These are phyloP conservation scores for Dioctria linearis DNA, from an alignment of 2,888 invertebrate species.

Conservation along the genomic window DNA sequence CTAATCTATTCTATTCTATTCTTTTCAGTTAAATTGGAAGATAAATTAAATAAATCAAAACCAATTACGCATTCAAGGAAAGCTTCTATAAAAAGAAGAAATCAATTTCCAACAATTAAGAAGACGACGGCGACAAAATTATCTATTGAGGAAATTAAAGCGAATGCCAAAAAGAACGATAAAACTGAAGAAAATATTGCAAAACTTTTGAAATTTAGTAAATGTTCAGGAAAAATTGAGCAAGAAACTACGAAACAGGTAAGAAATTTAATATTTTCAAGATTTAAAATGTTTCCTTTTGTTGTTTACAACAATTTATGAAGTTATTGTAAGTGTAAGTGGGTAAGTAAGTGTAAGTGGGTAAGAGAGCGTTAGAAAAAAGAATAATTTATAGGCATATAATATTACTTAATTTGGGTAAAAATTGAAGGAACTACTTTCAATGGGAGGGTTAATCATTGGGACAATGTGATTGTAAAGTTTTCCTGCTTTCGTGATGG, in stretches of 20 bases:
- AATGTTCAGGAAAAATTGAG: conserved; percentile 65
- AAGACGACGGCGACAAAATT: conserved; percentile 58
- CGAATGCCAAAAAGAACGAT: conserved; percentile 62
- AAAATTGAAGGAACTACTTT: too few relatives aligned
- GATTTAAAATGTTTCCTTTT: too few relatives aligned
- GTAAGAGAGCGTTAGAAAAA: too few relatives aligned
- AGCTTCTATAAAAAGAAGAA: neutral
- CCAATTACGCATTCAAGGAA: neutral
- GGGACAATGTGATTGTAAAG: too few relatives aligned
- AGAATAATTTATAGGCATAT: too few relatives aligned
- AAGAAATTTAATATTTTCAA: conserved; percentile 41
- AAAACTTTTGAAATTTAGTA: conserved; percentile 72
- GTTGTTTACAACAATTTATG: too few relatives aligned
- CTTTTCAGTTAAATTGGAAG: conserved; percentile 60
- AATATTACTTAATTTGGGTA: too few relatives aligned
- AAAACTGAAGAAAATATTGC: conserved; percentile 72
- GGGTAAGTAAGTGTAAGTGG: too few relatives aligned
- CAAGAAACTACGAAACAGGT: conserved; percentile 72
- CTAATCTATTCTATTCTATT: too few relatives aligned
- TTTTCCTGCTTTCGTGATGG: too few relatives aligned
- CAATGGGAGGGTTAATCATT: too few relatives aligned
- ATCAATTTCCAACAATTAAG: conserved; percentile 49
- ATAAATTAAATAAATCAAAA: conserved; percentile 56
- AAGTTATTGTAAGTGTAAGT: too few relatives aligned
- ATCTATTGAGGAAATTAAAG: conserved; percentile 31